Conservation (phyloP, 2,113 vertebrate species). For the Alouatta palliata region DNA sequence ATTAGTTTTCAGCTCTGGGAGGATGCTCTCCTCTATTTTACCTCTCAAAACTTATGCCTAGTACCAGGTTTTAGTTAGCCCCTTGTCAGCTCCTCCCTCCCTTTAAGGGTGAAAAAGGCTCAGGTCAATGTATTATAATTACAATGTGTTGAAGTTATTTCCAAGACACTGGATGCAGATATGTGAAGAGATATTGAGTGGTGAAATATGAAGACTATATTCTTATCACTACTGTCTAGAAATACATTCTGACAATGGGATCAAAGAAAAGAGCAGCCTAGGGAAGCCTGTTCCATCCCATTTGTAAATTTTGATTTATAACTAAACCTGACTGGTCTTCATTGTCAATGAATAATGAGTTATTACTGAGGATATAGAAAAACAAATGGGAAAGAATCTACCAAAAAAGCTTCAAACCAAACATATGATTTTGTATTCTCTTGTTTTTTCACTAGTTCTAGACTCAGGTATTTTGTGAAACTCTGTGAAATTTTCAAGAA, state of each 20-base stretch:
- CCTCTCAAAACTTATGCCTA: not conserved
- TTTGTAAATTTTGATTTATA: constrained; percentile 16
- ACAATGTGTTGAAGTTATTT: not conserved
- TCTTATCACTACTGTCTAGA: not conserved
- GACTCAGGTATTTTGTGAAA: constrained; percentile 18
- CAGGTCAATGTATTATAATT: not conserved
- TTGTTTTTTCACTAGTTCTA: not conserved
- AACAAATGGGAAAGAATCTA: not conserved
- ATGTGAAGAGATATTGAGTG: not conserved
- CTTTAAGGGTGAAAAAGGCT: not conserved
- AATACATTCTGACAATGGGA: not conserved
- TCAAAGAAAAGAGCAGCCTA: not conserved
- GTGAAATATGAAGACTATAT: not conserved
- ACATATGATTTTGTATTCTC: not conserved
- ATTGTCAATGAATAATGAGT: constrained; percentile 15
- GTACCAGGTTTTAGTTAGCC: not conserved
- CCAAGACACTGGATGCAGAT: not conserved
- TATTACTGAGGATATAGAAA: not conserved
- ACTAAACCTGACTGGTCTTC: not conserved
- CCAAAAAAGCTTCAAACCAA: not conserved
- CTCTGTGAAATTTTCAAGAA: not conserved
- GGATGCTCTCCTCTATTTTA: not conserved
- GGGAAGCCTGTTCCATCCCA: not conserved
- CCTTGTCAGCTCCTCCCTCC: not conserved
- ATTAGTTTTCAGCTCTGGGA: not conserved